Evolutionary conservation across 2,113 vertebrate species (phyloP).

Genomic region (Anarhynchus alexandrinus): DNA sequence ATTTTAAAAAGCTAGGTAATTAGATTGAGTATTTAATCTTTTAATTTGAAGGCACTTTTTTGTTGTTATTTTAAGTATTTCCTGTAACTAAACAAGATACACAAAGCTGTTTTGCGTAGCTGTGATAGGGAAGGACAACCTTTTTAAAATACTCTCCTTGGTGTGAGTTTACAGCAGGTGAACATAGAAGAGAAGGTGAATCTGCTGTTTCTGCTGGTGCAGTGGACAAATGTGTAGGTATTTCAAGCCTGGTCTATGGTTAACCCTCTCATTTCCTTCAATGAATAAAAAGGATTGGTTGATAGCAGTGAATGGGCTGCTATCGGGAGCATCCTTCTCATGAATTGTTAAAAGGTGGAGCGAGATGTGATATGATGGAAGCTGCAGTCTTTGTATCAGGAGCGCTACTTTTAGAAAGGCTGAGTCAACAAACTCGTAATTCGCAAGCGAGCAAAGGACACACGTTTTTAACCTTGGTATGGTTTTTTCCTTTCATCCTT

Average conservation of each 20-base stretch:
- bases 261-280: background rate
- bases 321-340: background rate
- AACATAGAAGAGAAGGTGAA: background rate
- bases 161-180: background rate
- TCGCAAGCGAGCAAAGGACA: background rate
- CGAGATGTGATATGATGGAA: background rate
- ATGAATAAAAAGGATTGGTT: background rate
- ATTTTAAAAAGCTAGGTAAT: background rate
- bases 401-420: slow-evolving; percentile 64
- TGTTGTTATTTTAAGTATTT: background rate
- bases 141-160: background rate
- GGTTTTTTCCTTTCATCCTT: background rate
- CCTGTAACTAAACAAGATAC: background rate
- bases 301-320: background rate
- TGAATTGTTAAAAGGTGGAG: slow-evolving; percentile 36
- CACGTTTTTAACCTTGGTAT: slow-evolving; percentile 21
- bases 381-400: background rate
- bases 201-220: background rate
- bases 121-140: background rate
- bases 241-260: background rate
- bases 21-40: background rate
- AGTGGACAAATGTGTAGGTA: background rate
- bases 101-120: background rate
- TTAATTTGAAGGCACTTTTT: background rate
- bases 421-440: slow-evolving; percentile 36